Percentiles rank a stretch among this genome's conserved stretches.
These are phyloP conservation scores for Anoura caudifer DNA, from an alignment of 2,113 vertebrate genomes.

Conservation along the genomic window DNA sequence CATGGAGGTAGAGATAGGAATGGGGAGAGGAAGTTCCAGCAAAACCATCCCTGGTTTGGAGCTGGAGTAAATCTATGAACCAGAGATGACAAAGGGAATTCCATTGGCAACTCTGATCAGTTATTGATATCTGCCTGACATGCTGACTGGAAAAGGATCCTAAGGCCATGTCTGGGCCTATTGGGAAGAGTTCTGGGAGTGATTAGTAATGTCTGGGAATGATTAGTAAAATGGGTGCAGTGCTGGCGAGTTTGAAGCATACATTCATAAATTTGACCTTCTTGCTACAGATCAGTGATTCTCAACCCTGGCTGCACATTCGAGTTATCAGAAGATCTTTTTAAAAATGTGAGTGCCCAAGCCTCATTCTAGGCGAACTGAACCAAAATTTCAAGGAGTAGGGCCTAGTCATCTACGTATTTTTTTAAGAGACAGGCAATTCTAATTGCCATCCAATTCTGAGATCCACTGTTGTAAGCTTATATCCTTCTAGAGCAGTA, in stretches of 20 bases:
- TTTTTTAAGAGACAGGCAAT: background rate
- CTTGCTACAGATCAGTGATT: background rate
- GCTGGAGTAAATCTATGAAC: background rate
- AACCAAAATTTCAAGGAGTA: background rate
- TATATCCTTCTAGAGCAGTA: background rate
- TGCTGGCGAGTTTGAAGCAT: background rate
- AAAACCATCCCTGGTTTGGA: background rate
- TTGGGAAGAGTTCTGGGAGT: background rate
- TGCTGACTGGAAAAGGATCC: background rate
- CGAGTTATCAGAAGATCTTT: background rate
- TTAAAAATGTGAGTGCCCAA: background rate
- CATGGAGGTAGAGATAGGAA: background rate
- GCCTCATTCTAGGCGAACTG: background rate
- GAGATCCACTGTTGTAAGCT: background rate
- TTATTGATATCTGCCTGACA: background rate
- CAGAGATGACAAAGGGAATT: background rate
- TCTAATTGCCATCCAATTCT: background rate
- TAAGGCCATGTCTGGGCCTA: background rate
- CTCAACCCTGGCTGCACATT: background rate
- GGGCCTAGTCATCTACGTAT: background rate
- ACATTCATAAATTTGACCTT: background rate
- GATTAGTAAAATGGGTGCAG: rapidly evolving
- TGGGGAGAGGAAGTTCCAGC: background rate
- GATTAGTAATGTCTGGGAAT: no score
- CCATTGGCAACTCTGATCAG: background rate